phyloP scores from a whole-genome alignment of 2,797 vertebrate species.

The Lindbergichthys nudifrons region DNA sequence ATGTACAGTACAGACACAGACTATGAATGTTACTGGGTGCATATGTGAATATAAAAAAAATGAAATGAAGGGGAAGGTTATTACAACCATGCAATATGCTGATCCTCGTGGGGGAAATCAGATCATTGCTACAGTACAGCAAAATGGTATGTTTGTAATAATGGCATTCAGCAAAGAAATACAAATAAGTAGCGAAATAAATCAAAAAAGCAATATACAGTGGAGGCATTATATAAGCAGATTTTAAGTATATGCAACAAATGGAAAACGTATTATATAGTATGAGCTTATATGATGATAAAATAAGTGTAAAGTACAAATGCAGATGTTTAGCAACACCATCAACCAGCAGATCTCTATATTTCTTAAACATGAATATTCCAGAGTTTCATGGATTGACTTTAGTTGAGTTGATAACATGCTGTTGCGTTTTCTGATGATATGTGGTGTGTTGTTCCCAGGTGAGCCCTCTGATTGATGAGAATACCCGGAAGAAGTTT shows the following conservation, averaged over 20 bases:
- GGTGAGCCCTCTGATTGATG: slow-evolving; percentile 97
- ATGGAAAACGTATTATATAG: not conserved
- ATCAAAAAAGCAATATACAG: not conserved
- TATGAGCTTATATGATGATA: not conserved
- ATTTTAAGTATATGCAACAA: not conserved
- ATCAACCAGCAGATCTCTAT: slow-evolving; percentile 7
- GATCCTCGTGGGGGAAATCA: slow-evolving; percentile 24
- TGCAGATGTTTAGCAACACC: not conserved
- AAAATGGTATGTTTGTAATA: slow-evolving; percentile 12
- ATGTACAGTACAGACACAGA: not conserved
- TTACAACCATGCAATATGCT: slow-evolving; percentile 29
- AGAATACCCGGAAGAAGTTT: slow-evolving; percentile 96
- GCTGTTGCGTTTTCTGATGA: slow-evolving; percentile 8
- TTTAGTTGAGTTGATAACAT: not conserved
- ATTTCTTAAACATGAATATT: slow-evolving; percentile 24
- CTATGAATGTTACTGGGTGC: not conserved
- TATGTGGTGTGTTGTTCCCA: slow-evolving; percentile 58
- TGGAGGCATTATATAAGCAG: not conserved
- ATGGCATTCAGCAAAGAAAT: slow-evolving; percentile 16
- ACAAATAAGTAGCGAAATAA: slow-evolving; percentile 16
- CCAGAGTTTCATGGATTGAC: slow-evolving; percentile 1
- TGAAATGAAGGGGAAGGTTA: slow-evolving; percentile 27
- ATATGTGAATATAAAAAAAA: slow-evolving; percentile 16
- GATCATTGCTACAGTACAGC: slow-evolving; percentile 18
- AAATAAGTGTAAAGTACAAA: not conserved